Conservation (phyloP, 1,140 invertebrate genomes). For the Akabosia matsudoensis region DNA sequence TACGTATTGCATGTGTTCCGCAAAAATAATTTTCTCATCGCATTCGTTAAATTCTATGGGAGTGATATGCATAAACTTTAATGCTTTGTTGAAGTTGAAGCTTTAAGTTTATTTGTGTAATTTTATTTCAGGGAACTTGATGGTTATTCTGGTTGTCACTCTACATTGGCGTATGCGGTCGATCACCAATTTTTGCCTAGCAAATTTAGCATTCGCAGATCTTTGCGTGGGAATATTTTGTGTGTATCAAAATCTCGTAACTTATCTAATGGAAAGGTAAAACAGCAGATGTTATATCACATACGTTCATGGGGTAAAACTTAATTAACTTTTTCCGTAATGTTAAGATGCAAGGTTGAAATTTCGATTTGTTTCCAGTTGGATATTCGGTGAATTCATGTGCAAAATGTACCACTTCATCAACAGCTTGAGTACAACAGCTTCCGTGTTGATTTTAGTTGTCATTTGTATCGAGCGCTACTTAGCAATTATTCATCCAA, state of each 20-base stretch:
- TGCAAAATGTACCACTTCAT: slow-evolving; percentile 82
- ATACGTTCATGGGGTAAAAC: neutral
- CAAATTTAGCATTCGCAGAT: slow-evolving; percentile 61
- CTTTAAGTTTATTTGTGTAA: neutral
- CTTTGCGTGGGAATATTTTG: slow-evolving; percentile 81
- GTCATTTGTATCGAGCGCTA: slow-evolving; percentile 79
- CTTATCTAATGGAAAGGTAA: slow-evolving; percentile 62
- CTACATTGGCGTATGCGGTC: slow-evolving; percentile 64
- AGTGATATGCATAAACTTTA: too few species aligned
- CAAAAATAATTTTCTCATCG: too few species aligned
- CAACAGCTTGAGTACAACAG: slow-evolving; percentile 73
- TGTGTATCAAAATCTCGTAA: slow-evolving; percentile 75
- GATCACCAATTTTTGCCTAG: slow-evolving; percentile 45
- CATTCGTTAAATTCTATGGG: too few species aligned
- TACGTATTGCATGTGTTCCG: too few species aligned
- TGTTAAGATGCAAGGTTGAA: too few species aligned
- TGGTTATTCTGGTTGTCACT: slow-evolving; percentile 76
- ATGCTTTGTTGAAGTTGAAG: too few species aligned
- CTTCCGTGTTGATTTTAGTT: slow-evolving; percentile 74
- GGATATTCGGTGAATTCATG: slow-evolving; percentile 72
- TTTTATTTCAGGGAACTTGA: slow-evolving; percentile 64
- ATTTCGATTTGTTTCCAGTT: slow-evolving; percentile 54
- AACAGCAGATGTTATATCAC: neutral
- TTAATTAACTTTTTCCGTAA: neutral
- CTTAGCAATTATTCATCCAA: slow-evolving; percentile 76